Evolutionary conservation across 2,888 invertebrate species (phyloP).

Genomic region (Papilio elwesi): DNA sequence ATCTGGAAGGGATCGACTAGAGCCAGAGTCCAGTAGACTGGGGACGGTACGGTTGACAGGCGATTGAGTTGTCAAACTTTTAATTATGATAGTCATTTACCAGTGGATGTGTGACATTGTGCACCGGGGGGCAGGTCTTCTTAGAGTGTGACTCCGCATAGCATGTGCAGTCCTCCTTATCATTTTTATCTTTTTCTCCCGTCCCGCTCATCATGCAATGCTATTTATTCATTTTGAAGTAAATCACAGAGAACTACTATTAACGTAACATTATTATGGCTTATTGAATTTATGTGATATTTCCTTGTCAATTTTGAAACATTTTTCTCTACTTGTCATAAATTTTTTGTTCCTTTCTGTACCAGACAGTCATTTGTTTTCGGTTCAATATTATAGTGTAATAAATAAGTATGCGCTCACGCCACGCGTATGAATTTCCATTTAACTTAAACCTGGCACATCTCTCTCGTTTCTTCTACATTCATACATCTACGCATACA

Average conservation of each 20-base stretch:
- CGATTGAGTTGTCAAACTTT: neutral
- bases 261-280: conserved; percentile 37
- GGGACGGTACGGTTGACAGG: no score
- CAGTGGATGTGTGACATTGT: conserved; percentile 73
- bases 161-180: conserved; percentile 57
- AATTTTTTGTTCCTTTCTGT: conserved; percentile 40
- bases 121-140: conserved; percentile 58
- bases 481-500: no score
- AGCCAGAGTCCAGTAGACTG: no score
- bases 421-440: no score
- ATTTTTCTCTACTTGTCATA: conserved; percentile 43
- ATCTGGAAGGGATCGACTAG: no score
- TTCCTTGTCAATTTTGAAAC: conserved; percentile 34
- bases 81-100: conserved; percentile 50
- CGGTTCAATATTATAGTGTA: conserved; percentile 22
- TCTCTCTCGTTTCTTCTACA: no score
- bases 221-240: conserved; percentile 48
- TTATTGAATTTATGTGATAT: conserved; percentile 21
- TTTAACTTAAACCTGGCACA: no score
- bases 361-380: conserved; percentile 21
- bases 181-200: conserved; percentile 50
- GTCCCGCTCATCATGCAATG: conserved; percentile 61
- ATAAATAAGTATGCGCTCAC: no score
- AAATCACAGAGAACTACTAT: conserved; percentile 45
- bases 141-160: conserved; percentile 51